These are phyloP conservation scores for Dynastes grantii DNA, from an alignment of 2,888 invertebrate genomes.

Conservation along the genomic window DNA sequence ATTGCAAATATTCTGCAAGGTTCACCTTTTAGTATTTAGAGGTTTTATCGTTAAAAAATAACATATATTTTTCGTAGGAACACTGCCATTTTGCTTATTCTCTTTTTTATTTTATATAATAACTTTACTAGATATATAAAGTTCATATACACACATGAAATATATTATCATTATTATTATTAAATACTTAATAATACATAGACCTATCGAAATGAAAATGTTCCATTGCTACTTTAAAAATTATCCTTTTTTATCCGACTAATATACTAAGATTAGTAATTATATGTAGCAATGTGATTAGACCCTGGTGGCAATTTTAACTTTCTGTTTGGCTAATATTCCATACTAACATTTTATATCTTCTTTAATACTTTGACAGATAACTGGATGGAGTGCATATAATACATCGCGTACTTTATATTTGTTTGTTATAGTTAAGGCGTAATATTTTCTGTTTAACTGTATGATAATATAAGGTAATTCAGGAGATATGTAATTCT, in stretches of 20 bases:
- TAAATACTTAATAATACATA: constrained; percentile 2
- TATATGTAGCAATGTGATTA: neutral
- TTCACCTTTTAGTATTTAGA: neutral
- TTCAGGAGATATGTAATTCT: constrained; percentile 4
- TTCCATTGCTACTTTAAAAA: constrained; percentile 3
- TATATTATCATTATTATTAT: neutral
- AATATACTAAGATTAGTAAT: constrained; percentile 5
- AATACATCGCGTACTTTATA: neutral
- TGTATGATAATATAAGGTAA: neutral
- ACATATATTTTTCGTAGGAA: constrained; percentile 12
- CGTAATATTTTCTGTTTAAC: neutral
- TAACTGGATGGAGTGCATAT: constrained; percentile 27
- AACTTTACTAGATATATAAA: constrained; percentile 10
- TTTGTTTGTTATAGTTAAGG: constrained; percentile 6
- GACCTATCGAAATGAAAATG: neutral
- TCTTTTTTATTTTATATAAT: constrained; percentile 10
- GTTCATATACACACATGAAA: constrained; percentile 4
- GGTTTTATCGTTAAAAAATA: constrained; percentile 7
- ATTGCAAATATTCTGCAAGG: too few species aligned
- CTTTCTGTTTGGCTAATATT: constrained; percentile 5
- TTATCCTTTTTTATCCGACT: neutral
- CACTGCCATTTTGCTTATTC: constrained; percentile 7
- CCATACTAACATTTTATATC: constrained; percentile 8
- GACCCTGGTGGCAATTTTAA: too few species aligned
- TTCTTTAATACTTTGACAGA: constrained; percentile 14